Conservation (phyloP, 2,888 invertebrate genomes). For the Euspilapteryx auroguttella region DNA sequence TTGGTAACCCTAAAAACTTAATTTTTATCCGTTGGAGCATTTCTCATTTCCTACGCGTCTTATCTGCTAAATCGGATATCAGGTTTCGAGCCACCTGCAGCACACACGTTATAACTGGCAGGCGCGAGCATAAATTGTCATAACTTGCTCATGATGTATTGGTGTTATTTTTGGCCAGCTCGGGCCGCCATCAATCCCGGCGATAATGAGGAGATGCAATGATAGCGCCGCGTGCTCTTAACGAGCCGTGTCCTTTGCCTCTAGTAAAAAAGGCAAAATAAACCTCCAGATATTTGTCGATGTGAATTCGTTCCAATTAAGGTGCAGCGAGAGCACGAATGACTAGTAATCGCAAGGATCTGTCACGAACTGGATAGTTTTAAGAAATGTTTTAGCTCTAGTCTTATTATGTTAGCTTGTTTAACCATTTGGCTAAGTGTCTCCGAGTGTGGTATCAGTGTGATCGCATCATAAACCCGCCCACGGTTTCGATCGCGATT, state of each 20-base stretch:
- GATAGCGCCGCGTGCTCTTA: constrained; percentile 25
- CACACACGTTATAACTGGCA: no score
- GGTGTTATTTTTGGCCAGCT: constrained; percentile 19
- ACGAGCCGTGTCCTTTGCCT: constrained; percentile 20
- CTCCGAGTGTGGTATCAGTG: no score
- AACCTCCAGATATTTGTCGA: constrained; percentile 27
- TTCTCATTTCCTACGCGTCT: constrained; percentile 19
- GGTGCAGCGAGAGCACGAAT: constrained; percentile 33
- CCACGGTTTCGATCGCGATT: constrained; percentile 15
- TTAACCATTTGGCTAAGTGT: no score
- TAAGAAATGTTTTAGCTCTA: constrained; percentile 1
- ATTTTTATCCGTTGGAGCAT: constrained; percentile 24
- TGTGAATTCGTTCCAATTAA: constrained; percentile 35
- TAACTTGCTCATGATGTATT: no score
- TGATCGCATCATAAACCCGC: constrained; percentile 20
- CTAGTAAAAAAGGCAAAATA: constrained; percentile 11
- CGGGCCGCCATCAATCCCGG: constrained; percentile 21
- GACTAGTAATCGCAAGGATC: constrained; percentile 24
- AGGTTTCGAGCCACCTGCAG: constrained; percentile 27
- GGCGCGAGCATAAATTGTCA: no score
- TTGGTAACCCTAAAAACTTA: constrained; percentile 15
- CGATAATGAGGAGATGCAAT: constrained; percentile 24
- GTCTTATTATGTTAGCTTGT: constrained; percentile 4
- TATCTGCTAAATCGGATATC: constrained; percentile 18
- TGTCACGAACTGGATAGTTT: constrained; percentile 13